phyloP scores from a whole-genome alignment of 2,797 vertebrate species.

The Anableps anableps region DNA sequence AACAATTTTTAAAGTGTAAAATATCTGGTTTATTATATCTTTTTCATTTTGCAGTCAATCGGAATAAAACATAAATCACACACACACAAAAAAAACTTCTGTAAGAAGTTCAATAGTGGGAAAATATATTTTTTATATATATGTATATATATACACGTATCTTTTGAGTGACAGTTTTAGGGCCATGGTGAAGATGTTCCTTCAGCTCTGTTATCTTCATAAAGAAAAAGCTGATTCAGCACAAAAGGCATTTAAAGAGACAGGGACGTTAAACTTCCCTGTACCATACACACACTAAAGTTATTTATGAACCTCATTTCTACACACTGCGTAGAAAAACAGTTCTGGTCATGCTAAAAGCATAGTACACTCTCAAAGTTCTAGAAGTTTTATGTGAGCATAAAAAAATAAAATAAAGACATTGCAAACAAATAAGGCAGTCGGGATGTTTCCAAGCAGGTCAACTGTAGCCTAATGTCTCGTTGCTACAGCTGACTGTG shows the following conservation, averaged over 20 bases:
- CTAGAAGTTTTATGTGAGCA: neutral
- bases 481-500: conserved; percentile 75
- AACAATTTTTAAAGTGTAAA: neutral
- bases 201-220: conserved; percentile 28
- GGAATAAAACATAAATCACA: no score
- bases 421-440: conserved; percentile 58
- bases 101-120: neutral
- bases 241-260: conserved; percentile 39
- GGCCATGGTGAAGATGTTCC: conserved; percentile 27
- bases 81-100: neutral
- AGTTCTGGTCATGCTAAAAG: neutral
- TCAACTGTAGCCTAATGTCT: conserved; percentile 79
- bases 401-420: neutral
- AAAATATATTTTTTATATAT: no score
- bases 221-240: conserved; percentile 33
- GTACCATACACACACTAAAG: neutral
- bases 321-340: neutral
- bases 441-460: conserved; percentile 71
- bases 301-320: neutral
- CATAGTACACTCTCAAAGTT: neutral
- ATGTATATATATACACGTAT: no score
- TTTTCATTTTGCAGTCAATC: neutral
- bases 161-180: no score
- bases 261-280: conserved; percentile 2
- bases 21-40: neutral